Evolutionary conservation across 2,113 vertebrate species (phyloP).

Genomic region (Notarius lentiginosus): DNA sequence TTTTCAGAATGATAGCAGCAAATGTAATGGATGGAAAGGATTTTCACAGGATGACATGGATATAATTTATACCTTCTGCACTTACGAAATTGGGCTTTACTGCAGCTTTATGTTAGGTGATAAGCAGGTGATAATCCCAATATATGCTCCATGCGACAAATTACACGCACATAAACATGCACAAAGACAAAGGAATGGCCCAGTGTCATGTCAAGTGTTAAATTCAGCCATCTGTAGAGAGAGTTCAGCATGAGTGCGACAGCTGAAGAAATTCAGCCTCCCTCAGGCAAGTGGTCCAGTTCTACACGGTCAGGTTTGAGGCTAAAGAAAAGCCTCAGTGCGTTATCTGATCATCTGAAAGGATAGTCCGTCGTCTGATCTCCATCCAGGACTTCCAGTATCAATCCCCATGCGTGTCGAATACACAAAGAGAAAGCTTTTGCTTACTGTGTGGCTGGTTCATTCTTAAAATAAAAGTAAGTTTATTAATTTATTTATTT

Average conservation of each 20-base stretch:
- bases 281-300: not conserved
- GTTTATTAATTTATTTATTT: no score
- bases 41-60: not conserved
- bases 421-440: not conserved
- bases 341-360: not conserved
- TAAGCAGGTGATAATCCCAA: not conserved
- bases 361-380: not conserved
- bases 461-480: not conserved
- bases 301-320: not conserved
- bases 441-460: not conserved
- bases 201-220: not conserved
- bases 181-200: not conserved
- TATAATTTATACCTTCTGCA: not conserved
- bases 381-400: not conserved
- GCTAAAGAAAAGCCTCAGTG: not conserved
- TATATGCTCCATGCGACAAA: not conserved
- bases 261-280: conserved; percentile 4
- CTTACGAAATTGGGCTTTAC: not conserved
- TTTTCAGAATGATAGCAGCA: not conserved
- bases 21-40: not conserved
- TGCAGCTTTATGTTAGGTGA: not conserved
- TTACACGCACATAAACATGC: not conserved
- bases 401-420: not conserved
- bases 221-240: not conserved
- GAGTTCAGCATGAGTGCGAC: not conserved